A percentile compares a stretch with the other conserved stretches of the same genome.
Evolutionary conservation across 2,888 invertebrate species (phyloP).

Genomic region (Acanthosepion esculentum): DNA sequence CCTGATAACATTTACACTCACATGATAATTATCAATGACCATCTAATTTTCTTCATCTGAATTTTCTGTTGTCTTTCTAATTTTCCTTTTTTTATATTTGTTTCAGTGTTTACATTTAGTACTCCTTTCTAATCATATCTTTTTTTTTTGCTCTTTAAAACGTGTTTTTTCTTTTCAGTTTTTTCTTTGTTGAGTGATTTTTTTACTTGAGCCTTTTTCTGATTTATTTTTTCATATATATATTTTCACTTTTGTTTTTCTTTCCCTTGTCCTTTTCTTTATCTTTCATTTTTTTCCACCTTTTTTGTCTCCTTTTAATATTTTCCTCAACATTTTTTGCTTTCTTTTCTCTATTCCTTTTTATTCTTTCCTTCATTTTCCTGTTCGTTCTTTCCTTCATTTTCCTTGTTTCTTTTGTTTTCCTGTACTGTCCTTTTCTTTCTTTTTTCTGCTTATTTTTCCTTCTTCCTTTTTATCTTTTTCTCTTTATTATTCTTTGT

Average conservation of each 20-base stretch:
- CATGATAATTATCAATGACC: neutral
- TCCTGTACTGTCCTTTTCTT: neutral
- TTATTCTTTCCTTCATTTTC: neutral
- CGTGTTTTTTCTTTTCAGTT: neutral
- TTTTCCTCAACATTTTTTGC: too few species aligned
- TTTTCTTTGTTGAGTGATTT: neutral
- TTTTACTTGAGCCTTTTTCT: neutral
- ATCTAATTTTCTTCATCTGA: neutral
- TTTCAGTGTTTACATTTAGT: neutral
- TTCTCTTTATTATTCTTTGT: neutral
- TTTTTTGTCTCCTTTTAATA: neutral
- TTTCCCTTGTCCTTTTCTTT: neutral
- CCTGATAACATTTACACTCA: neutral
- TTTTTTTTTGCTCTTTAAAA: neutral
- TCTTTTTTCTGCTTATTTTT: neutral
- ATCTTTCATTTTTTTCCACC: neutral
- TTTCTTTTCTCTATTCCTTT: too few species aligned
- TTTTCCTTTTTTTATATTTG: neutral
- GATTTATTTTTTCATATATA: too few species aligned
- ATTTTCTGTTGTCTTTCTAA: neutral
- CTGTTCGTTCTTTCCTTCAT: neutral
- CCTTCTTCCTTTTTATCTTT: neutral
- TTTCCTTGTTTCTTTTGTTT: neutral
- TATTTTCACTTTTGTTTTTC: neutral
- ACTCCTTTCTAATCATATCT: neutral